Evolutionary conservation across 2,113 vertebrate species (phyloP).

Genomic region (Panthera tigris): DNA sequence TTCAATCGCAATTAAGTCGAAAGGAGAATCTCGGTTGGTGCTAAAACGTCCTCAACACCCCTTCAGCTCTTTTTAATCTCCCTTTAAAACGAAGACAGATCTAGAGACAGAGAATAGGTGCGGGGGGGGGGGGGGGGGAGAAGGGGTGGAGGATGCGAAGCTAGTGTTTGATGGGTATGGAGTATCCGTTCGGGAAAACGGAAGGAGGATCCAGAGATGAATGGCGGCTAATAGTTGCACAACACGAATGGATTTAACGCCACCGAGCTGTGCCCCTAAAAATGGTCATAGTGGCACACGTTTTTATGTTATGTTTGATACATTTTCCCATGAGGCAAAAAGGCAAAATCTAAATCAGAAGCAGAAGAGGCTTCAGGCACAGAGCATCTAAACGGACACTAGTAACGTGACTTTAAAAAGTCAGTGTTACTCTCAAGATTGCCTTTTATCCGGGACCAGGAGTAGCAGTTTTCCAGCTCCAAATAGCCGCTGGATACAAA

Average conservation of each 20-base stretch:
- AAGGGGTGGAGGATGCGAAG: too few relatives aligned
- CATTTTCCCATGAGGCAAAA: background rate
- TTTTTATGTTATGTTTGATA: background rate
- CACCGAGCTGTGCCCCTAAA: background rate
- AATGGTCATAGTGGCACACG: background rate
- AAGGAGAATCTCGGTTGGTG: background rate
- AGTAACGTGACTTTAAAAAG: background rate
- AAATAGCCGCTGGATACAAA: background rate
- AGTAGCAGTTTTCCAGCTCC: background rate
- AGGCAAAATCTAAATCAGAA: background rate
- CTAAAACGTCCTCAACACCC: background rate
- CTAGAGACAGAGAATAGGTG: background rate
- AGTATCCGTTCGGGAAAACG: background rate
- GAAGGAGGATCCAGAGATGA: background rate
- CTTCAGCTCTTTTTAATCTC: background rate
- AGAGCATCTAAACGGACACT: background rate
- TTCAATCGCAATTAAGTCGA: background rate
- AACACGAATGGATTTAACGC: fast-evolving
- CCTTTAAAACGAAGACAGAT: background rate
- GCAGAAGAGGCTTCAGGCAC: background rate
- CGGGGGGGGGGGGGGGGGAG: background rate
- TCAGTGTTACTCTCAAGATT: background rate
- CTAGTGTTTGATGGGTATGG: background rate
- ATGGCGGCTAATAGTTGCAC: background rate
- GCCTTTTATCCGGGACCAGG: background rate